Evolutionary conservation across 2,888 invertebrate species (phyloP), one percentile per base, ranked within the genome.

Genomic region (Synergus gifuensis): DNA sequence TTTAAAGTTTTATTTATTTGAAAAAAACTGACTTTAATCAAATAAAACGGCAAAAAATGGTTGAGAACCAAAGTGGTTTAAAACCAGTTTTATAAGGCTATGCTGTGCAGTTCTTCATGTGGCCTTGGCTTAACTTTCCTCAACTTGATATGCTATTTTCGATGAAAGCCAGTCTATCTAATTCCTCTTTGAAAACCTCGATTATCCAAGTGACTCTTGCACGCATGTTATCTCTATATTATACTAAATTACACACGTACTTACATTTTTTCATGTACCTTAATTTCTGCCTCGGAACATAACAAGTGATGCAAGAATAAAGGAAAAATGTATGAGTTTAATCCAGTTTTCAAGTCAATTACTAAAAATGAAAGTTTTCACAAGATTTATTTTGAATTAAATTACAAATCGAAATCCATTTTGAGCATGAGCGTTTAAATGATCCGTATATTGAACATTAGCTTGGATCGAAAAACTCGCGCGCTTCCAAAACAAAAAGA

Each of bases 121-220:
- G 63, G 67, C 76, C 79, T 79, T 81, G 79, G 18, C 44, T 76
- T 79, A 58, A 78, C 76, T 81, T 79, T 79, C 76, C 44, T 81
- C 46, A 58, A 28, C 28, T 78, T 44, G 40, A 22, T 36, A 36
- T 76, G 40, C 16, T 14, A 28, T 78, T 81, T 81, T 76, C 42
- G 36, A 18, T 16, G 69, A 22, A 64, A 78, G 66, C 36, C 28
- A 11, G 54, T 16, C n/a, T 54, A 40, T 54, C 66, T 18, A 22
- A 67, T 49, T 78, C 64, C 18, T 7, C 36, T 18, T 54, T 16
- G 16, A 28, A 18, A 12, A 62, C 14, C 28, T 62, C 22, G 18
- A 62, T 62, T 28, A 62, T 18, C 16, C 58, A 58, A 58, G 18
- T 58, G 2, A 18, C 58, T 58, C 58, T 58, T 18, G 8, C 58